Evolutionary conservation across 2,113 vertebrate species (phyloP), one percentile per base, ranked within the genome.

Genomic region (Amblyopsis rosae): DNA sequence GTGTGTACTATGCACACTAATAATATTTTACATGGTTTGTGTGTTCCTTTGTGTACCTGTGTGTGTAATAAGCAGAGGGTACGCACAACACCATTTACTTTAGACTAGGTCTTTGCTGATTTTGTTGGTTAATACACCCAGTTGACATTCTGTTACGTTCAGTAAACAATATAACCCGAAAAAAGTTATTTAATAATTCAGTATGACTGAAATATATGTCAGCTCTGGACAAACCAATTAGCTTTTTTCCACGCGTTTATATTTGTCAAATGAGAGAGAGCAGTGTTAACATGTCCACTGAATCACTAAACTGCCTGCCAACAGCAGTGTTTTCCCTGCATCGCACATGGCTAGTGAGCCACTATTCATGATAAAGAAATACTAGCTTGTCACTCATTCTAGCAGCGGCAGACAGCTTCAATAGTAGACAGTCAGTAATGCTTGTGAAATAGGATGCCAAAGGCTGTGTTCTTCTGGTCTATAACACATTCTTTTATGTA

Each of bases 321-420:
- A 62, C 69, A 84, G 80, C 67, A 81, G 76, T 84, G 81, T 81
- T 81, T 69, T 78, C 77, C 62, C 60, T 80, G 79, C 82, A 68
- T 73, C 85, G 81, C 85, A 87, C 73, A 82, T 80, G 70, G 72
- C 80, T 82, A 73, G 77, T 68, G 67, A 73, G 80, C 68, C 81
- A 82, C 83, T 76, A 77, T 80, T 75, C 70, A 75, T 80, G 75
- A 82, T 84, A 79, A 86, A 85, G 81, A 90, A 88, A 82, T 80
- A 86, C 62, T 72, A 80, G 84, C 54, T 82, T 90, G 87, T 84
- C 79, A 81, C 67, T 85, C 79, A 78, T 79, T 74, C 70, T 90
- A 85, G 88, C 87, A 86, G 81, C 59, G 4, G 76, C 73, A 65
- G 77, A 82, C 82, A 73, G 79, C 80, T 80, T 80, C 73, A 75